Evolutionary conservation across 2,113 vertebrate genomes (phyloP).

Genomic region (Dicaeum eximium): DNA sequence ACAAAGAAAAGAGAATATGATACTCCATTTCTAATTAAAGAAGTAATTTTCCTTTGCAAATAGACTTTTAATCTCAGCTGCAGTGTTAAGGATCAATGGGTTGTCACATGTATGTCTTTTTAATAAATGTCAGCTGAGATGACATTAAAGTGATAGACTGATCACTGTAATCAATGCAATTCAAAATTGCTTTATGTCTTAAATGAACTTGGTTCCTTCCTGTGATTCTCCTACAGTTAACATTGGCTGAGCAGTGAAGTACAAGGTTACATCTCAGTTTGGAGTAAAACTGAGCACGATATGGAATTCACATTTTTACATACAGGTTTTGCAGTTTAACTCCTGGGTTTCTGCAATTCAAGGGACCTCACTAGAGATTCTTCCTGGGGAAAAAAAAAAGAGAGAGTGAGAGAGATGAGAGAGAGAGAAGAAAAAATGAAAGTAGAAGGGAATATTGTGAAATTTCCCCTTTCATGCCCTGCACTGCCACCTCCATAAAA

Average conservation of each 20-base stretch:
- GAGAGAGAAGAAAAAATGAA: not conserved
- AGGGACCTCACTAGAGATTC: fast-evolving
- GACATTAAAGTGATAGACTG: slow-evolving; percentile 68
- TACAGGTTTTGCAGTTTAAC: not conserved
- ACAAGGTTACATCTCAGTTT: slow-evolving; percentile 24
- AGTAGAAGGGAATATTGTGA: not conserved
- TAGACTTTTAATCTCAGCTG: slow-evolving; percentile 55
- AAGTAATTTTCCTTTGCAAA: slow-evolving; percentile 55
- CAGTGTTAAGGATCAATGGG: slow-evolving; percentile 55
- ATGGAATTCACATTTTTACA: not conserved
- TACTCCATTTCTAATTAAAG: slow-evolving; percentile 63
- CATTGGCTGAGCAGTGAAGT: slow-evolving; percentile 26
- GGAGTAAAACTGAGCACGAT: not conserved
- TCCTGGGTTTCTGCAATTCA: not conserved
- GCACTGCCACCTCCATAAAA: not conserved
- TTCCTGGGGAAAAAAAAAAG: not conserved
- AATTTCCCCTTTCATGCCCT: not conserved
- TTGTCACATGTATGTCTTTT: slow-evolving; percentile 60
- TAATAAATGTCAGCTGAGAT: slow-evolving; percentile 58
- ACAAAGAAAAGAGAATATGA: slow-evolving; percentile 36
- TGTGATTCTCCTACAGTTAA: slow-evolving; percentile 37
- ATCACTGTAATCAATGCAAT: slow-evolving; percentile 70
- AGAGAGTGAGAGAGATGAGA: not conserved
- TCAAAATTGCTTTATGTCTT: slow-evolving; percentile 57
- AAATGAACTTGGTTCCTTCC: slow-evolving; percentile 45